A percentile compares a stretch with the other conserved stretches of the same genome.
Conservation (phyloP, 1,140 invertebrate genomes). For the Ladona fulva region DNA sequence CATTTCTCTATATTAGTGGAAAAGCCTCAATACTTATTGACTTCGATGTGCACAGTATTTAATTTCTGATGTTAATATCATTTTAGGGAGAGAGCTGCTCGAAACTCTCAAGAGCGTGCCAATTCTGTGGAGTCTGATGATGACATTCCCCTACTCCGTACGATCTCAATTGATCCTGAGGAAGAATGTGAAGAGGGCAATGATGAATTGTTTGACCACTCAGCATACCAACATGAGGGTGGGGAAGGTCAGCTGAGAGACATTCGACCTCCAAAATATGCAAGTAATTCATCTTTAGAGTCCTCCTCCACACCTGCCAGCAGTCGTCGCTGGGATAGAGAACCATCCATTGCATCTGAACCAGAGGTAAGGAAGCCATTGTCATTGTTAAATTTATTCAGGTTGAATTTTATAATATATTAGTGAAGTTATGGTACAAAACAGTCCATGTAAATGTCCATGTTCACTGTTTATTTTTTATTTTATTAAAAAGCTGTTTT, state of each 20-base stretch:
- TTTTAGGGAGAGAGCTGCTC: conserved; percentile 22
- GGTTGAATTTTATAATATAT: too few species aligned
- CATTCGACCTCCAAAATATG: conserved; percentile 24
- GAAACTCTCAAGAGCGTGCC: conserved; percentile 29
- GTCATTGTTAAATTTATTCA: too few species aligned
- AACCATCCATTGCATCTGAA: neutral
- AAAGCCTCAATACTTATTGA: too few species aligned
- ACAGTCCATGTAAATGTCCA: too few species aligned
- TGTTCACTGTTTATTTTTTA: too few species aligned
- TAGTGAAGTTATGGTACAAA: too few species aligned
- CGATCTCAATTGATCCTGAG: conserved; percentile 32
- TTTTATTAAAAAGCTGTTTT: too few species aligned
- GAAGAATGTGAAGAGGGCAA: conserved; percentile 26
- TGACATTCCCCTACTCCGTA: conserved; percentile 31
- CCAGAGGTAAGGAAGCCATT: neutral
- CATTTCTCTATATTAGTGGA: too few species aligned
- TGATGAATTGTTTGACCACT: conserved; percentile 8
- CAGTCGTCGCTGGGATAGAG: neutral
- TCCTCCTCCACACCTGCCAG: conserved; percentile 26
- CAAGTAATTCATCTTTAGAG: conserved; percentile 37
- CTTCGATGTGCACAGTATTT: too few species aligned
- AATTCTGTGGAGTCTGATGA: conserved; percentile 37
- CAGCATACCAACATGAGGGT: neutral
- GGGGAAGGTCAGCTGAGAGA: neutral
- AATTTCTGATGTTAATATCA: too few species aligned